A percentile compares a stretch with the other conserved stretches of the same genome.
Evolutionary conservation across 2,113 vertebrate species (phyloP).

Genomic region (Stegostoma tigrinum): DNA sequence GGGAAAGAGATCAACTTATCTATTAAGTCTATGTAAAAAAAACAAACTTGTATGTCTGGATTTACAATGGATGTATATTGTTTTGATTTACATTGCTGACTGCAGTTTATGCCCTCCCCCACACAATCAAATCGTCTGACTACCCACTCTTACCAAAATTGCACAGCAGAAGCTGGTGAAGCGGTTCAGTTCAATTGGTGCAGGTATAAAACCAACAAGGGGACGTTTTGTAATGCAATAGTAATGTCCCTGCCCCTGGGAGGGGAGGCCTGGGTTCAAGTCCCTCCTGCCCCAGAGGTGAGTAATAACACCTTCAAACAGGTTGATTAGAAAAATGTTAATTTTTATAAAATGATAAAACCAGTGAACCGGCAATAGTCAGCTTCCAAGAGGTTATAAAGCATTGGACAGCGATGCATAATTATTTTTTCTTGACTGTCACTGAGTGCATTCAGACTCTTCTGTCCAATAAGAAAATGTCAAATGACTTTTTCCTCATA

Average conservation of each 20-base stretch:
- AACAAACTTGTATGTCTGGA: not conserved
- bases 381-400: not conserved
- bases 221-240: no score
- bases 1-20: not conserved
- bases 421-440: not conserved
- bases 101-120: not conserved
- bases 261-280: no score
- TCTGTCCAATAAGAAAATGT: not conserved
- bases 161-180: not conserved
- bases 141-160: not conserved
- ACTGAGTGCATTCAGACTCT: not conserved
- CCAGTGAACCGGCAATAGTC: not conserved
- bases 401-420: not conserved
- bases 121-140: not conserved
- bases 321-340: no score
- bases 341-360: not conserved
- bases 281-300: no score
- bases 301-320: no score
- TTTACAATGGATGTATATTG: not conserved
- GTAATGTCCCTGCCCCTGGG: no score
- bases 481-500: not conserved
- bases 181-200: not conserved
- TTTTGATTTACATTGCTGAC: not conserved
- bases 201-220: no score
- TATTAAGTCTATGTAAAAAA: not conserved